A percentile compares a stretch with the other conserved stretches of the same genome.
Evolutionary conservation across 2,797 vertebrate species (phyloP).

Genomic region (Liasis olivaceus): DNA sequence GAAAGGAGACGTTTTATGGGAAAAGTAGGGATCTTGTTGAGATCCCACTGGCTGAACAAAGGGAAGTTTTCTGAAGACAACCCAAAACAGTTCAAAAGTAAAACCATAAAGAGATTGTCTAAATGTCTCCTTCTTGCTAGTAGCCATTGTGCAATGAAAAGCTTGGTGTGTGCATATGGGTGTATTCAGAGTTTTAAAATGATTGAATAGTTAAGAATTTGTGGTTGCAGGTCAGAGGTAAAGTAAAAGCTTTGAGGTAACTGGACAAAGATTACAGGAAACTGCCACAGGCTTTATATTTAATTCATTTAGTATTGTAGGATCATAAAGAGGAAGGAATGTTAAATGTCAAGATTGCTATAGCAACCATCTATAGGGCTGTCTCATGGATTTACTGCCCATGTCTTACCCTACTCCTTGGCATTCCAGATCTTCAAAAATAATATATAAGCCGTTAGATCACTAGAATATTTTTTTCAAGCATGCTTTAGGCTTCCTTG

Average conservation of each 20-base stretch:
- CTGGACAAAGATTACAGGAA: neutral
- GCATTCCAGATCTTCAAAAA: conserved; percentile 12
- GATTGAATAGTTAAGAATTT: neutral
- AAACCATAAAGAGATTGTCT: neutral
- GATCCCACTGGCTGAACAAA: neutral
- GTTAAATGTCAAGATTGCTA: conserved; percentile 23
- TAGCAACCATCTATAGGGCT: conserved; percentile 5
- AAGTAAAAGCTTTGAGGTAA: neutral
- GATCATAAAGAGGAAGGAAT: conserved; percentile 13
- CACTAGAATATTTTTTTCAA: neutral
- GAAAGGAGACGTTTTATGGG: neutral
- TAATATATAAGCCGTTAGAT: neutral
- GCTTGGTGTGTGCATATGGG: neutral
- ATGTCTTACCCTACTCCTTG: neutral
- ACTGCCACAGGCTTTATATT: conserved; percentile 13
- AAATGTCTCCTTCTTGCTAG: neutral
- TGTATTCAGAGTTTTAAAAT: neutral
- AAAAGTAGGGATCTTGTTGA: neutral
- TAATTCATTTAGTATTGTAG: conserved; percentile 27
- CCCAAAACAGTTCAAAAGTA: neutral
- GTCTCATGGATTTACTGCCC: conserved; percentile 18
- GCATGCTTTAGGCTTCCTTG: neutral
- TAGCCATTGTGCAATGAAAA: neutral
- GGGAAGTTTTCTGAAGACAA: neutral
- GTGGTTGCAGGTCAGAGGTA: neutral